Base-by-base conservation (phyloP, 1,140 invertebrate species). In the Portunus trituberculatus region DNA sequence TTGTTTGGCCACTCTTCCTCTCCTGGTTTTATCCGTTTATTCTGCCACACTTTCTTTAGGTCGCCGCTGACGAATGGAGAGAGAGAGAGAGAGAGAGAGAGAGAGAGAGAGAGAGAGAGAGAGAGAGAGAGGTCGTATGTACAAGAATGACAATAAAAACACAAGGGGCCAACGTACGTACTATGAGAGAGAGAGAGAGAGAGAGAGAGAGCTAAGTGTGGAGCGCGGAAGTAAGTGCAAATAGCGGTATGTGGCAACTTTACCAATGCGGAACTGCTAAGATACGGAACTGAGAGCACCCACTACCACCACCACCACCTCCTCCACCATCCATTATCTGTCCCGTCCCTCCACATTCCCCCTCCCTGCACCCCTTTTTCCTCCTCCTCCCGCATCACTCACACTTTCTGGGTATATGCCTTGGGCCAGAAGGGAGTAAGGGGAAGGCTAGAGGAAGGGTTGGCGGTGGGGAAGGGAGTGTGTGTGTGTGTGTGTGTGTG, bases 151-250 rank as follows among this genome's bases (percentile, higher is more conserved):
- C 39, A 39, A 39, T 39, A 39, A 39, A 39, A 39, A 39, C 39
- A 39, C 39, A 39, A 59, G 16, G 52, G 52, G 52, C 52, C 52
- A 59, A 76, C 67, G 67, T 76, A 76, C 25, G 67, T 20, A 76
- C 12, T 1, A n/a, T 39, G 86, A 87, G 86, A 87, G 86, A 87
- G 86, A 87, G 86, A 87, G 86, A 87, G 86, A 87, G 86, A 87
- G 86, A 87, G 83, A 86, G 83, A 86, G 83, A 86, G 83, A 86
- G 83, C 8, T 4, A 28, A 4, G 31, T 4, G 31, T 12, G 29
- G 31, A 87, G 86, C 14, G 86, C 12, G 86, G 16, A 28, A 46
- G 45, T 32, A 87, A 32, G 28, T 32, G 86, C 25, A 87, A 39
- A 12, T 87, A 20, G 67, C 67, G 25, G 67, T n/a, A n/a, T 76